phyloP scores from a whole-genome alignment of 1,140 invertebrate species.

The Gonatopus flavifemur region DNA sequence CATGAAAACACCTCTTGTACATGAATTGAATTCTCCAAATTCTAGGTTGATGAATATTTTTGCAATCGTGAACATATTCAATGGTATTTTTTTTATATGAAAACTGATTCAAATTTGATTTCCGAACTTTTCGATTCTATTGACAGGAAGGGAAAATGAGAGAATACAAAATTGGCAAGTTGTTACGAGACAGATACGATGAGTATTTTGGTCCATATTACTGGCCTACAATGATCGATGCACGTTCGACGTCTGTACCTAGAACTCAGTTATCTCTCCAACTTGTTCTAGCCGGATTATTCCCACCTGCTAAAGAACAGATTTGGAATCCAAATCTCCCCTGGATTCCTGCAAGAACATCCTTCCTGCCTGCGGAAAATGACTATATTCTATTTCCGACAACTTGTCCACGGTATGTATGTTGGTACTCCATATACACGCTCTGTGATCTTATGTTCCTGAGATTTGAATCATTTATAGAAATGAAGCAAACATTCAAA shows the following conservation, averaged over 20 bases:
- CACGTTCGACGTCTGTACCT: conserved; percentile 60
- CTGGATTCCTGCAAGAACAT: conserved; percentile 65
- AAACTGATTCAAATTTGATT: too few species aligned
- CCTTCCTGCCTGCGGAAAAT: conserved; percentile 24
- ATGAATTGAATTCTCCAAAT: too few species aligned
- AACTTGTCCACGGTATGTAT: conserved; percentile 42
- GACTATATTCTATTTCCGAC: conserved; percentile 47
- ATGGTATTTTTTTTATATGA: too few species aligned
- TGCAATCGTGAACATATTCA: too few species aligned
- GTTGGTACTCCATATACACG: conserved; percentile 1
- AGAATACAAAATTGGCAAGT: conserved; percentile 63
- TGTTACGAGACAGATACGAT: conserved; percentile 62
- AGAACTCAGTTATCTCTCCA: conserved; percentile 74
- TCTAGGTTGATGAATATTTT: too few species aligned
- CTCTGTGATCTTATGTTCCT: too few species aligned
- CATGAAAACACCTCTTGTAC: too few species aligned
- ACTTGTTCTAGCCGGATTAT: conserved; percentile 69
- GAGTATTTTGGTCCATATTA: conserved; percentile 61
- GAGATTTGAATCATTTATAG: too few species aligned
- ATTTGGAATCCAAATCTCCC: conserved; percentile 63
- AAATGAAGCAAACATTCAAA: too few species aligned
- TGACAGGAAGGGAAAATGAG: conserved; percentile 63
- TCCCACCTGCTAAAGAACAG: conserved; percentile 62
- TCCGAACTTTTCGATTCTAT: too few species aligned
- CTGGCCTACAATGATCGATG: conserved; percentile 57